These are phyloP conservation scores for Centropus bengalensis DNA, from an alignment of 2,113 vertebrate genomes.

Conservation along the genomic window DNA sequence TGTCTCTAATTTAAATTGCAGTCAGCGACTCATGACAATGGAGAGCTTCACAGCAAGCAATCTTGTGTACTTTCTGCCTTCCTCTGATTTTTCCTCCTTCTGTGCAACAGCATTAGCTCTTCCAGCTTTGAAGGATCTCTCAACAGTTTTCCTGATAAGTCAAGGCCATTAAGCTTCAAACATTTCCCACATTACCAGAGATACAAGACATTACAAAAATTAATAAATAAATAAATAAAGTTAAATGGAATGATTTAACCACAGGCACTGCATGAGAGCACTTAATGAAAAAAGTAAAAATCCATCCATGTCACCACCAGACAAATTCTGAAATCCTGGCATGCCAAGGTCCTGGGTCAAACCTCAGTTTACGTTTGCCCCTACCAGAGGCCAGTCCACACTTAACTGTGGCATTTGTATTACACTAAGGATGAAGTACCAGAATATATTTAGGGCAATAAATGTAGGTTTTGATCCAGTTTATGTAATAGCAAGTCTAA, in stretches of 20 bases:
- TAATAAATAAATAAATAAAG: background rate
- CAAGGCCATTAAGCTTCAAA: background rate
- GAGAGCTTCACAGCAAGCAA: background rate
- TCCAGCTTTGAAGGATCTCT: background rate
- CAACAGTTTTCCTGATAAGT: background rate
- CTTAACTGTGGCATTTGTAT: background rate
- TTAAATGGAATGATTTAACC: background rate
- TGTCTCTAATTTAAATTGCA: slow-evolving; percentile 28
- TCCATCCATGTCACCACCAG: background rate
- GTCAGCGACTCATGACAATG: background rate
- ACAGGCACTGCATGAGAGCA: background rate
- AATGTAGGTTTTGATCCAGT: background rate
- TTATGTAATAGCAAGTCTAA: background rate
- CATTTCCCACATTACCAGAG: background rate
- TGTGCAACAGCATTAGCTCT: background rate
- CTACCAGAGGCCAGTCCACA: background rate
- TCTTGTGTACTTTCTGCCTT: background rate
- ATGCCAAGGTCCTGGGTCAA: background rate
- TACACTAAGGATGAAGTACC: background rate
- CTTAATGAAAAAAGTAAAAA: background rate
- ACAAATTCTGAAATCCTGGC: background rate
- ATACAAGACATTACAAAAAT: background rate
- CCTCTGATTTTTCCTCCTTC: background rate
- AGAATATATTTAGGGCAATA: background rate
- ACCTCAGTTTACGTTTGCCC: background rate